Conservation (phyloP, 1,140 invertebrate genomes). For the Hesperophylax magnus region DNA sequence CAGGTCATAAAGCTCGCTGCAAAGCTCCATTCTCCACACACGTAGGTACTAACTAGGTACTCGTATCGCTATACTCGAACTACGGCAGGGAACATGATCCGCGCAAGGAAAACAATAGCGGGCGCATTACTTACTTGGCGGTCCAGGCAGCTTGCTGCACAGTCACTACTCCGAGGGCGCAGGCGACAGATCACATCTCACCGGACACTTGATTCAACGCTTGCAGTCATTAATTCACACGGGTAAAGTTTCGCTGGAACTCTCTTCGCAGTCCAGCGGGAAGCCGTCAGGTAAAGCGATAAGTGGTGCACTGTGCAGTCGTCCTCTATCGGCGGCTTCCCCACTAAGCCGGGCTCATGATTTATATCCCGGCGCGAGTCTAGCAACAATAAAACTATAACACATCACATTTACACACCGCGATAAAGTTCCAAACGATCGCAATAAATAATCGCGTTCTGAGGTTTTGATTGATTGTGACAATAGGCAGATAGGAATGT, state of each 20-base stretch:
- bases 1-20: constrained; percentile 20
- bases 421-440: constrained; percentile 1
- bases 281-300: background rate
- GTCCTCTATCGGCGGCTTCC: background rate
- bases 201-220: background rate
- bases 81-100: constrained; percentile 11
- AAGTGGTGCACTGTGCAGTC: background rate
- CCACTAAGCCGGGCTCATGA: background rate
- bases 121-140: constrained; percentile 22
- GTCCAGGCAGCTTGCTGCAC: background rate
- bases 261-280: background rate
- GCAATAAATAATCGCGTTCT: constrained; percentile 3
- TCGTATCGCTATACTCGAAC: background rate
- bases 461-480: constrained; percentile 1
- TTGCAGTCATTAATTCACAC: background rate
- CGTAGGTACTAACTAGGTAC: no score
- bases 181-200: background rate
- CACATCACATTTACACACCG: constrained; percentile 16
- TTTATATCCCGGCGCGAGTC: background rate
- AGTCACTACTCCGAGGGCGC: background rate
- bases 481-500: background rate
- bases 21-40: constrained; percentile 19
- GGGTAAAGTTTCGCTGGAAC: background rate
- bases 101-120: no score
- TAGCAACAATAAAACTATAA: background rate